Percentiles rank a stretch among this genome's conserved stretches.
phyloP scores from a whole-genome alignment of 2,797 vertebrate genomes.

The Potorous gilbertii region DNA sequence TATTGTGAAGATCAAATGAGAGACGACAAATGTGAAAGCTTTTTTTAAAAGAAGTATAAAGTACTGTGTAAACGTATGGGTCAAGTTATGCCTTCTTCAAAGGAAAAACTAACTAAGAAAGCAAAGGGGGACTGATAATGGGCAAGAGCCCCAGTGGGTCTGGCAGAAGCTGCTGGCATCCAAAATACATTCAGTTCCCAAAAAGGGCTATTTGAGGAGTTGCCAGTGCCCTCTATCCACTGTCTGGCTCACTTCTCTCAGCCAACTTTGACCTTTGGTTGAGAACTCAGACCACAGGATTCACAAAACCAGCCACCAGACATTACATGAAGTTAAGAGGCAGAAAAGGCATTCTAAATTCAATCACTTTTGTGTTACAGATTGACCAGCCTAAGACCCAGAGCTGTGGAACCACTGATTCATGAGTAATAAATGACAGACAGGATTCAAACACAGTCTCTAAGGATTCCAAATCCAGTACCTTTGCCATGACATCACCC shows the following conservation, averaged over 20 bases:
- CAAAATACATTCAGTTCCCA: not conserved
- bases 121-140: not conserved
- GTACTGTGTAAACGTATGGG: not conserved
- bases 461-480: not conserved
- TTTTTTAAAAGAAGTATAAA: not conserved
- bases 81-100: not conserved
- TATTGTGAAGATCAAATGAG: not conserved
- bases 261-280: not conserved
- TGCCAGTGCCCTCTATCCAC: not conserved
- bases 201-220: not conserved
- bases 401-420: not conserved
- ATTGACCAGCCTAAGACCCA: not conserved
- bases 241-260: not conserved
- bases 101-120: not conserved
- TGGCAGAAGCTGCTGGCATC: not conserved
- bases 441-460: not conserved
- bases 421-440: not conserved
- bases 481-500: not conserved
- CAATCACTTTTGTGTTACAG: not conserved
- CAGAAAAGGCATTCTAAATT: not conserved
- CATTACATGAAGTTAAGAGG: not conserved
- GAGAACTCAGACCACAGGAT: not conserved
- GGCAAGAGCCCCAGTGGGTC: conserved; percentile 1
- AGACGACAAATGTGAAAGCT: not conserved
- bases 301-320: not conserved